A percentile compares a stretch with the other conserved stretches of the same genome.
phyloP scores from a whole-genome alignment of 2,113 vertebrate genomes.

The Hiodon tergisus region DNA sequence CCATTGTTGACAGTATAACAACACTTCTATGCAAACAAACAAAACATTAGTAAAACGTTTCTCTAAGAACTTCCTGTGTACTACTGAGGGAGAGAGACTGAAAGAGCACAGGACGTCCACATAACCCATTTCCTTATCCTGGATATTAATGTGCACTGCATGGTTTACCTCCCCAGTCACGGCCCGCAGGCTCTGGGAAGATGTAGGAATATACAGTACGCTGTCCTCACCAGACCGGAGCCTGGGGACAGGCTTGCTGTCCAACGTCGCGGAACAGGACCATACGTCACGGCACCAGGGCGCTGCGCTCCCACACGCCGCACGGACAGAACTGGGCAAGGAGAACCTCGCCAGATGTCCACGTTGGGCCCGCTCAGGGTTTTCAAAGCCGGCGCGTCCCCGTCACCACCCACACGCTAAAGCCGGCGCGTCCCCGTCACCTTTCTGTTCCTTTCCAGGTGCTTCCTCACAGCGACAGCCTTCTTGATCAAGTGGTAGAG shows the following conservation, averaged over 20 bases:
- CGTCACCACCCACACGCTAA: background rate
- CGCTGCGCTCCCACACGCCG: conserved; percentile 15
- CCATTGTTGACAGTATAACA: too few relatives aligned
- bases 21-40: too few relatives aligned
- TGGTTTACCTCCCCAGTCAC: conserved; percentile 19
- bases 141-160: conserved; percentile 9
- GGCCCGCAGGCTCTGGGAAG: conserved; percentile 5
- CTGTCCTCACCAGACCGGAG: background rate
- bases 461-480: conserved; percentile 93
- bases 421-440: conserved; percentile 46
- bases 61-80: too few relatives aligned
- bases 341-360: conserved; percentile 6
- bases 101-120: too few relatives aligned
- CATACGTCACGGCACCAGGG: background rate
- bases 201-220: conserved; percentile 5
- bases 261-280: conserved; percentile 1
- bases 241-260: background rate
- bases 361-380: background rate
- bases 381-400: too few relatives aligned
- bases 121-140: too few relatives aligned
- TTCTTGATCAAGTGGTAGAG: conserved; percentile 99
- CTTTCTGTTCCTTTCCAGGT: conserved; percentile 97
- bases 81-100: too few relatives aligned
- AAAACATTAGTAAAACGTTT: too few relatives aligned
- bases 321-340: conserved; percentile 8